Evolutionary conservation across 1,140 invertebrate genomes (phyloP), one percentile per base, ranked within the genome.

Genomic region (Drosophila malerkotliana): DNA sequence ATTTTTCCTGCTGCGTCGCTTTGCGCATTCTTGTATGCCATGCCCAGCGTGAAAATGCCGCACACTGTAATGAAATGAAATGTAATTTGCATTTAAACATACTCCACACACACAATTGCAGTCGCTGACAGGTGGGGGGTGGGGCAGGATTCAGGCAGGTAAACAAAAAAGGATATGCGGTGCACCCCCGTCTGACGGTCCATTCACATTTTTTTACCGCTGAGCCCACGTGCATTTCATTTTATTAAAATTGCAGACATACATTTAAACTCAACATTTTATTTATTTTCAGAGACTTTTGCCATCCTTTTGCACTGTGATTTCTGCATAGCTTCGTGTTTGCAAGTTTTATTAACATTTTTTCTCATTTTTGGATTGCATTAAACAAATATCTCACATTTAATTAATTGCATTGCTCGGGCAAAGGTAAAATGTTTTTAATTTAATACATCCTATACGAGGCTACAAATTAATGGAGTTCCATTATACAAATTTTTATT

Each of bases 201-300:
- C 82, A 76, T 82, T 85, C 79, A 81, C 64, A 85, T 85, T 81
- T 72, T 72, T 69, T 74, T 64, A 47, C 61, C 61, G 64, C 32
- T 68, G 73, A 52, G 71, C 59, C 83, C 82, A 79, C 83, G 69
- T 82, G 83, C 78, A 88, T 88, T 87, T 87, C 74, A 82, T 87
- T 87, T 87, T 85, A 87, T 88, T 82, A 88, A 87, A 87, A 87
- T 87, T 87, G 75, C 82, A 79, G 72, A 87, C 87, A 79, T 76
- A 72, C 78, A 85, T 85, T 87, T 87, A 78, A 87, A 75, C 60
- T 64, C 48, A 72, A 87, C 73, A 56, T 85, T 62, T 73, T 66
- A 69, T 69, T 69, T 69, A 57, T 68, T 68, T 68, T 12, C 63
- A 55, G 51, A 21, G 41, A 49, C 53, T 61, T 71, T 62, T 47